phyloP scores from a whole-genome alignment of 2,797 vertebrate genomes.

The Heteromormyrus szaboi region DNA sequence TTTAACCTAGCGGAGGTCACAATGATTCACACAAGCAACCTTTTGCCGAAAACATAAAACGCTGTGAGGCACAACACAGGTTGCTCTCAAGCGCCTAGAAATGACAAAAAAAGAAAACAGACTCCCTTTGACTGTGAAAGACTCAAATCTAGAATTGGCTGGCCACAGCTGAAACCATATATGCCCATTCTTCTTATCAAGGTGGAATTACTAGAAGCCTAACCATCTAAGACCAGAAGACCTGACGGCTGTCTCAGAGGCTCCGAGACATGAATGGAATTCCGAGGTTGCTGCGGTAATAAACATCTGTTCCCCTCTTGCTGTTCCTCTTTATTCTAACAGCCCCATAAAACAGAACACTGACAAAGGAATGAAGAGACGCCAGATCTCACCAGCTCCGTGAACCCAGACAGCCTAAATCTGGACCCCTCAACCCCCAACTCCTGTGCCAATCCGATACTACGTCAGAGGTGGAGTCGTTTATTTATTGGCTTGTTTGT shows the following conservation, averaged over 20 bases:
- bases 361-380: neutral
- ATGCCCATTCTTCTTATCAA: neutral
- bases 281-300: neutral
- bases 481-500: neutral
- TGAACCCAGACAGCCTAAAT: neutral
- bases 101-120: neutral
- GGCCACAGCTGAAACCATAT: neutral
- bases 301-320: neutral
- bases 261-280: neutral
- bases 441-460: neutral
- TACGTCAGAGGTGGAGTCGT: slow-evolving; percentile 38
- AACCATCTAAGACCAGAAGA: neutral
- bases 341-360: neutral
- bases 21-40: neutral
- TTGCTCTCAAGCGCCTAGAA: neutral
- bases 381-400: neutral
- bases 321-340: neutral
- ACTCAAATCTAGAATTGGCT: neutral
- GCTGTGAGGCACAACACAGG: neutral
- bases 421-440: neutral
- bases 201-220: neutral
- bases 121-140: neutral
- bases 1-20: neutral
- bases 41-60: neutral
- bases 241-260: neutral